These are phyloP conservation scores for Dendronephthya gigantea DNA, from an alignment of 64 coral and sea anemone genomes.

Conservation along the genomic window DNA sequence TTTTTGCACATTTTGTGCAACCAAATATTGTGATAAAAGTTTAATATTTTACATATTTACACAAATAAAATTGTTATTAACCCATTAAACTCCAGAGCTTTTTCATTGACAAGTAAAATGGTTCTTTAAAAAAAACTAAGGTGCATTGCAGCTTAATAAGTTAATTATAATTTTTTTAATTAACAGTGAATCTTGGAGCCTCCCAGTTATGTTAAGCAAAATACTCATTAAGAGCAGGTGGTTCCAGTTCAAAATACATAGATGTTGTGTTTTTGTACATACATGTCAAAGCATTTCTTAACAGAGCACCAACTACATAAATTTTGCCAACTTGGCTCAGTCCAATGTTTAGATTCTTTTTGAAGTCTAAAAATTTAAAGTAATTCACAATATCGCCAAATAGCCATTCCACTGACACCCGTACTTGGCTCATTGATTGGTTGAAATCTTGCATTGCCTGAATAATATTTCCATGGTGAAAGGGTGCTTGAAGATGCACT, in stretches of 20 bases:
- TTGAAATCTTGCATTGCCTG: slow-evolving; percentile 30
- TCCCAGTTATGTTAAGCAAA: not conserved
- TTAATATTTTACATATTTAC: no score
- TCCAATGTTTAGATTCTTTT: slow-evolving; percentile 28
- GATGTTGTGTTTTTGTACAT: slow-evolving; percentile 17
- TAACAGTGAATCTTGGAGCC: not conserved
- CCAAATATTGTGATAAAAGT: no score
- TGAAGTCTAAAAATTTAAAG: slow-evolving; percentile 36
- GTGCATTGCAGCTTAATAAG: no score
- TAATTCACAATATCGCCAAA: slow-evolving; percentile 32
- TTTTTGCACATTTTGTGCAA: no score
- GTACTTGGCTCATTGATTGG: slow-evolving; percentile 27
- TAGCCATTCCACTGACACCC: slow-evolving; percentile 30
- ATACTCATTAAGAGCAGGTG: slow-evolving; percentile 22
- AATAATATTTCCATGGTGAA: not conserved
- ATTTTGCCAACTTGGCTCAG: slow-evolving; percentile 30
- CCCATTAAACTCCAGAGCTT: no score
- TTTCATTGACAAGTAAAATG: no score
- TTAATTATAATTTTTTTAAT: not conserved
- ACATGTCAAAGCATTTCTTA: not conserved
- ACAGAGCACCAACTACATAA: not conserved
- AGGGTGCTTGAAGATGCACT: slow-evolving; percentile 34
- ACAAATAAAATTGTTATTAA: no score
- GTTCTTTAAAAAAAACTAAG: no score
- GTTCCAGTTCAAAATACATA: slow-evolving; percentile 15